Evolutionary conservation across 2,888 invertebrate species (phyloP).

Genomic region (Lucinisca nassula): DNA sequence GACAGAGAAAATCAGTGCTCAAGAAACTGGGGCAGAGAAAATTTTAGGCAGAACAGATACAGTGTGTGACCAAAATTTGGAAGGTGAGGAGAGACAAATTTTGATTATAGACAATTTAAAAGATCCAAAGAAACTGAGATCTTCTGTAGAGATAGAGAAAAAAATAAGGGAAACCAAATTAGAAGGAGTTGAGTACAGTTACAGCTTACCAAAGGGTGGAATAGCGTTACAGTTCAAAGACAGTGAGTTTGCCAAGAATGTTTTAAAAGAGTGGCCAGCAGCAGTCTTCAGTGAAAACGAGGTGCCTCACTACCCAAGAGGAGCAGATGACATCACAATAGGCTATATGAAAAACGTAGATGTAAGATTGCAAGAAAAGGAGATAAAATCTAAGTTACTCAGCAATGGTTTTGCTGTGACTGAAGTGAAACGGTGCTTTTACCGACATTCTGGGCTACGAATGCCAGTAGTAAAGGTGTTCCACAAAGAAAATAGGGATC

Average conservation of each 20-base stretch:
- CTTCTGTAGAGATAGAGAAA: slow-evolving; percentile 6
- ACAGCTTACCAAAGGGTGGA: slow-evolving; percentile 22
- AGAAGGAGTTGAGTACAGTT: slow-evolving; percentile 6
- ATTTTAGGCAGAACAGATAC: no score
- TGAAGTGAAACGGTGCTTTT: slow-evolving; percentile 15
- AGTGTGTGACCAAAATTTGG: no score
- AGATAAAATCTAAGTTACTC: background rate
- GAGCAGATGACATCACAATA: background rate
- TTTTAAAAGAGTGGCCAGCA: background rate
- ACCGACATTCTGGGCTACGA: slow-evolving; percentile 12
- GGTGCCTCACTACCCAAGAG: background rate
- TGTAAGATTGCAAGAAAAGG: background rate
- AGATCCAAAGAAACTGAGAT: background rate
- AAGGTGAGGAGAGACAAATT: background rate
- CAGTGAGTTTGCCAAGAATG: background rate
- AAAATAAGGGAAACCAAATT: background rate
- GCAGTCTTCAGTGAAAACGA: background rate
- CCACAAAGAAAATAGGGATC: background rate
- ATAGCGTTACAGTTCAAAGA: slow-evolving; percentile 11
- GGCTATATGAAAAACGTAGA: background rate
- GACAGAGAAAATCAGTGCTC: no score
- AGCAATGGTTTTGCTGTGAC: background rate
- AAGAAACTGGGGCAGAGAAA: no score
- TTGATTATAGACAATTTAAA: background rate
- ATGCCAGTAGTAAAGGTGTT: slow-evolving; percentile 9